Conservation (phyloP, 2,797 vertebrate genomes). For the Microctenopoma steveboyesi region DNA sequence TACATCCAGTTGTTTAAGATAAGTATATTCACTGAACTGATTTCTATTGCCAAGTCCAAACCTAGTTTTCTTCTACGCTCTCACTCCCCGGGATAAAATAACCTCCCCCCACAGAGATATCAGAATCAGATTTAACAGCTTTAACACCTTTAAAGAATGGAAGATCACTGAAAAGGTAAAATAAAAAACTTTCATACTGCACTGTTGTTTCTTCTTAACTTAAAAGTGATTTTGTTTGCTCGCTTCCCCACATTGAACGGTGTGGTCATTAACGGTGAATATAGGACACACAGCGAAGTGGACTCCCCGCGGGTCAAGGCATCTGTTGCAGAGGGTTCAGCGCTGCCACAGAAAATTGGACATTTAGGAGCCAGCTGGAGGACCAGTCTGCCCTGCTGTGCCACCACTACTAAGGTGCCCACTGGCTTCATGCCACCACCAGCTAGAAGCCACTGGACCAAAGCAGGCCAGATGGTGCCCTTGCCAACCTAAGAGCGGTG, state of each 20-base stretch:
- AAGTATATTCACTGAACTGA: constrained; percentile 25
- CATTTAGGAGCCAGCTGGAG: constrained; percentile 85
- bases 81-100: constrained; percentile 27
- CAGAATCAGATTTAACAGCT: not conserved
- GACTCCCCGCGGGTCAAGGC: constrained; percentile 72
- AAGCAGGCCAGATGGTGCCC: constrained; percentile 76
- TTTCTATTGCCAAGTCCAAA: constrained; percentile 23
- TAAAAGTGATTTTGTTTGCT: constrained; percentile 24
- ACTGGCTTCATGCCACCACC: constrained; percentile 74
- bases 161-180: constrained; percentile 26
- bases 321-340: constrained; percentile 79
- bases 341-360: constrained; percentile 80
- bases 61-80: constrained; percentile 17
- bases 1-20: constrained; percentile 26
- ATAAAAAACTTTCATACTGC: constrained; percentile 9
- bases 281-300: constrained; percentile 70
- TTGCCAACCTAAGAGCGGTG: constrained; percentile 66
- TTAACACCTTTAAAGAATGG: constrained; percentile 33
- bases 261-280: constrained; percentile 66
- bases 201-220: constrained; percentile 18
- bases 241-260: constrained; percentile 45
- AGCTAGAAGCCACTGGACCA: constrained; percentile 74
- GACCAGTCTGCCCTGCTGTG: constrained; percentile 69
- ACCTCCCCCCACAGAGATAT: constrained; percentile 16
- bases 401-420: constrained; percentile 70